Evolutionary conservation across 2,113 vertebrate species (phyloP), one percentile per base, ranked within the genome.

Genomic region (Calcarius ornatus): DNA sequence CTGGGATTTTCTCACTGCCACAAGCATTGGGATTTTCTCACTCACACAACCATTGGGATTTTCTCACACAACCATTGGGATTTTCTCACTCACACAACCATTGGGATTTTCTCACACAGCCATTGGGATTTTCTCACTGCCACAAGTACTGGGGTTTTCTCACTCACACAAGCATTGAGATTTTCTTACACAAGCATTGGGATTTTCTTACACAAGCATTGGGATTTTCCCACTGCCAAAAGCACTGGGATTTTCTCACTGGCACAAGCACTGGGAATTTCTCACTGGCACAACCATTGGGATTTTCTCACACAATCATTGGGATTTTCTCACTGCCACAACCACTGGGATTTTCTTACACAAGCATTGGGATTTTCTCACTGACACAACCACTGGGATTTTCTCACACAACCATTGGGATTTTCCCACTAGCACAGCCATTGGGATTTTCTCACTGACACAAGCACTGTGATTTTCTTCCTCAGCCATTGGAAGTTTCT

Each of bases 341-440:
- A 6, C 1, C 68, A 24, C 3, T 56, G n/a, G 15, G 37, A 25
- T 11, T 12, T 11, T 22, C 22, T 30, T 33, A 22, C 7, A 2
- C 51, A 31, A 28, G 8, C 51, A 28, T 15, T 51, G 50, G 24
- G 48, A 51, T 10, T 19, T 38, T 22, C 19, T 16, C 42, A 48
- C 5, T 59, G 14, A 1, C 25, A 75, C 28, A 13, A 7, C 0
- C 9, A 43, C 2, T 50, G n/a, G 13, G 40, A 43, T 4, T 10
- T 19, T 31, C 28, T 33, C 13, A 4, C 42, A 45, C 42, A 45
- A 25, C 0, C 23, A 20, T 5, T 63, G 51, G 3, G 15, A 23
- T 9, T 11, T 13, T 15, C 28, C 17, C 47, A 30, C 10, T 70
- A 5, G 1, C 54, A 33, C 35, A 61, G 27, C 0, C 23, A 15